Evolutionary conservation across 2,888 invertebrate genomes (phyloP), one percentile per base, ranked within the genome.

Genomic region (Lordiphosa fenestrarum): DNA sequence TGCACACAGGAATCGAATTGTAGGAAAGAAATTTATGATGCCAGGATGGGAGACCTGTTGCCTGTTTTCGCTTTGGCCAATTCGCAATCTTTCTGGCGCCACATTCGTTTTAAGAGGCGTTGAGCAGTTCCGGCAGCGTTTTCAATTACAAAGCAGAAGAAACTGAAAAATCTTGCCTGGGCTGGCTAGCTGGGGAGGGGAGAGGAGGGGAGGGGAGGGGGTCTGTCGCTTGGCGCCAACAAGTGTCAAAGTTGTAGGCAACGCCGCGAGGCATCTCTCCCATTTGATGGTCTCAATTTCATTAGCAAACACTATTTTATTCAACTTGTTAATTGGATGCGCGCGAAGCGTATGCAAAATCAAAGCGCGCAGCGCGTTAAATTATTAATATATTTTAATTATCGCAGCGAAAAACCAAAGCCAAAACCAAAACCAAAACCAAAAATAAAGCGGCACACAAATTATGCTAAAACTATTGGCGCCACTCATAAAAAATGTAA

Each of bases 351-450:
- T 69, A 69, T 69, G 68, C 68, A 69, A 69, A 30, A 69, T 69
- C 44, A 55, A 44, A 50, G 33, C 10, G 39, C 48, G 48, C 48
- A 47, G 53, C 56, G 83, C 75, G 69, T 71, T 78, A 83, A 70
- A 74, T 83, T 80, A 78, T 78, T 83, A 83, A 80, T 83, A 84
- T 75, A 85, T 84, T 84, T 80, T 71, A 73, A 84, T 82, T 72
- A 80, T 40, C 77, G 42, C 7, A 4, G 19, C 19, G 3, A 19
- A 19, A 19, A 19, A 4, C 19, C 19, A 19, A 19, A 19, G 3
- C 19, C 19, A 19, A 19, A 19, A 19, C 6, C 6, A 25, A 6
- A n/a, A n/a, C n/a, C n/a, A n/a, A n/a, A n/a, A n/a, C n/a, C n/a
- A n/a, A 62, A 64, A 62, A 53, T 36, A 53, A 50, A 38, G 39